phyloP scores from a whole-genome alignment of 2,888 invertebrate species.

The Cryptophagus acutangulus region DNA sequence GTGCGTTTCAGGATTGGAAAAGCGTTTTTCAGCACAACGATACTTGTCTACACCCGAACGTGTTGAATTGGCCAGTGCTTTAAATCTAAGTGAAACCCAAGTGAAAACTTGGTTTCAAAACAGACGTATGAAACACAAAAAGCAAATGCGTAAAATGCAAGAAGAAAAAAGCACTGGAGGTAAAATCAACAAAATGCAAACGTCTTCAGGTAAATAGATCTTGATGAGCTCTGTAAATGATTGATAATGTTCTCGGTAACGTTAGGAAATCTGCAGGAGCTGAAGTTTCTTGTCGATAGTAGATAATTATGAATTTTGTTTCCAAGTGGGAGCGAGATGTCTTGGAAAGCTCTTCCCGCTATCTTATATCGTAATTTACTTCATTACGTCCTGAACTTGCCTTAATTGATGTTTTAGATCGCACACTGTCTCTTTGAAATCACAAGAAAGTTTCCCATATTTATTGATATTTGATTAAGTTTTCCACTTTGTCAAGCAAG shows the following conservation, averaged over 20 bases:
- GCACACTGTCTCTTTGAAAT: too few species aligned
- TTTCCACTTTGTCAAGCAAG: too few species aligned
- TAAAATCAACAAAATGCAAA: conserved; percentile 17
- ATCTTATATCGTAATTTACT: conserved; percentile 40
- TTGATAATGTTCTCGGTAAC: too few species aligned
- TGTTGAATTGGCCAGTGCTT: conserved; percentile 87
- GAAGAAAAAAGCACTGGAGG: conserved; percentile 44
- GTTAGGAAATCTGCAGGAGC: too few species aligned
- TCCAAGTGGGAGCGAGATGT: conserved; percentile 21
- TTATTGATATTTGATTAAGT: too few species aligned
- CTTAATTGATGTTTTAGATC: conserved; percentile 44
- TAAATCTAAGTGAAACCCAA: conserved; percentile 91
- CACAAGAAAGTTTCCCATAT: too few species aligned
- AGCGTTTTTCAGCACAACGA: conserved; percentile 89
- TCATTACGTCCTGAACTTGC: conserved; percentile 40
- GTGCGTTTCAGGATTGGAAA: conserved; percentile 69
- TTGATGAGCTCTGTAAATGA: background rate
- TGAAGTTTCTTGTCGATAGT: too few species aligned
- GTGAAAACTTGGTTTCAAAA: conserved; percentile 98
- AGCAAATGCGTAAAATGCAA: conserved; percentile 73
- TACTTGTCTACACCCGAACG: conserved; percentile 95
- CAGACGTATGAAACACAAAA: conserved; percentile 94
- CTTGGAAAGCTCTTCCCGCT: conserved; percentile 32
- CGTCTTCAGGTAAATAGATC: conserved; percentile 15
- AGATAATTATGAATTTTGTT: too few species aligned